These are phyloP conservation scores for Clangula hyemalis DNA, from an alignment of 2,797 vertebrate species.

Conservation along the genomic window DNA sequence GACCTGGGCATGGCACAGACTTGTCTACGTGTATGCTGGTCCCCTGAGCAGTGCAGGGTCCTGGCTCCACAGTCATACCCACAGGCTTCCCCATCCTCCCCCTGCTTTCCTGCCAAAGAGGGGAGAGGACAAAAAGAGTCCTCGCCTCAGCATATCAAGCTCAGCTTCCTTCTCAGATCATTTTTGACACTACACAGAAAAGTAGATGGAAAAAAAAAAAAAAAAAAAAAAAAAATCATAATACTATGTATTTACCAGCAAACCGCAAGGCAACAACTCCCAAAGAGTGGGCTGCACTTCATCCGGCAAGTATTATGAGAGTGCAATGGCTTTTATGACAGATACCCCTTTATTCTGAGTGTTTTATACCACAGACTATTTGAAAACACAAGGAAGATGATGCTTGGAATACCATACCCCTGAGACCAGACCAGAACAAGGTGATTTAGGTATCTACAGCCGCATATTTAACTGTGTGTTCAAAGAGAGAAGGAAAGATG, in stretches of 20 bases:
- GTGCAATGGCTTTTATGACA: not conserved
- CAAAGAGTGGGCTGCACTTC: not conserved
- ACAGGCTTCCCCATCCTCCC: not conserved
- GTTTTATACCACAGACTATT: not conserved
- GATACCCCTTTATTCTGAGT: not conserved
- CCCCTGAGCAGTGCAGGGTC: not conserved
- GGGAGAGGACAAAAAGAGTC: not conserved
- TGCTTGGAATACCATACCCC: not conserved
- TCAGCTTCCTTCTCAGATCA: not conserved
- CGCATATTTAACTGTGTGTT: not conserved
- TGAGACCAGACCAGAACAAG: not conserved
- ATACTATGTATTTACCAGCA: fast-evolving
- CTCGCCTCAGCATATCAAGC: not conserved
- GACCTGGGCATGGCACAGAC: fast-evolving
- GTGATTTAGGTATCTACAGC: not conserved
- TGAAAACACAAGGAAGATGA: fast-evolving
- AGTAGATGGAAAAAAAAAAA: not conserved
- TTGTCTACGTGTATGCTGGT: fast-evolving
- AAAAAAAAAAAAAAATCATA: not conserved
- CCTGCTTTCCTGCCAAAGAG: fast-evolving
- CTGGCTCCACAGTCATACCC: fast-evolving
- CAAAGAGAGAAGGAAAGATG: not conserved
- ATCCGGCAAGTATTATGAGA: not conserved
- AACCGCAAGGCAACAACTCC: not conserved
- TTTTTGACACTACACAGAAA: not conserved